Evolutionary conservation across 1,140 invertebrate genomes (phyloP), one percentile per base, ranked within the genome.

Genomic region (Cardiocondyla obscurior): DNA sequence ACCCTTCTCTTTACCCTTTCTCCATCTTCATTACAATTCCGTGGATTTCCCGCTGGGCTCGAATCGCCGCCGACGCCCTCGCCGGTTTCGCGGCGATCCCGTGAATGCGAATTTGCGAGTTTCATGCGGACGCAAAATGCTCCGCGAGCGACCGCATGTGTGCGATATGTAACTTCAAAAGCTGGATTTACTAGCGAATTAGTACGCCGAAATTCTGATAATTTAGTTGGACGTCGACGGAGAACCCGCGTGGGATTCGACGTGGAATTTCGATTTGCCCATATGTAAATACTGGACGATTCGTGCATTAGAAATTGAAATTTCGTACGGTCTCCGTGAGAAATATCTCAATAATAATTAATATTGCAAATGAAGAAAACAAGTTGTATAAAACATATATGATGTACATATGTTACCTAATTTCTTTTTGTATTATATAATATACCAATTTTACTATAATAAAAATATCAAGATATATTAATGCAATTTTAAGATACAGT

Each of bases 21-120:
- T 62, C 84, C 84, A 39, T 81, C 74, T 87, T 86, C 84, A 87
- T 87, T 87, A 83, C 85, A 85, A 87, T 83, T 83, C 55, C 36
- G 57, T 51, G 73, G 62, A 81, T 86, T 83, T 86, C 64, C 55
- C 58, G 76, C 69, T 74, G 55, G 72, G 51, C 25, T 58, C 51
- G 51, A 33, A 72, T 46, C 51, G 51, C 69, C 51, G 69, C 44
- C 46, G 55, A 39, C n/a, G 25, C 58, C 44, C 60, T 55, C 46
- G 44, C 55, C 28, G 22, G 36, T 72, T 33, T n/a, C n/a, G 64
- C 14, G n/a, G 67, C 25, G 58, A 72, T 51, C 55, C 25, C 30
- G 14, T 58, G 84, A 86, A 85, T 70, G 64, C 25, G 46, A 79
- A 79, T 79, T 42, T 69, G 62, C 74, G 74, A 79, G 62, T 79